Evolutionary conservation across 2,888 invertebrate genomes (phyloP).

Genomic region (Coenonympha arcania): DNA sequence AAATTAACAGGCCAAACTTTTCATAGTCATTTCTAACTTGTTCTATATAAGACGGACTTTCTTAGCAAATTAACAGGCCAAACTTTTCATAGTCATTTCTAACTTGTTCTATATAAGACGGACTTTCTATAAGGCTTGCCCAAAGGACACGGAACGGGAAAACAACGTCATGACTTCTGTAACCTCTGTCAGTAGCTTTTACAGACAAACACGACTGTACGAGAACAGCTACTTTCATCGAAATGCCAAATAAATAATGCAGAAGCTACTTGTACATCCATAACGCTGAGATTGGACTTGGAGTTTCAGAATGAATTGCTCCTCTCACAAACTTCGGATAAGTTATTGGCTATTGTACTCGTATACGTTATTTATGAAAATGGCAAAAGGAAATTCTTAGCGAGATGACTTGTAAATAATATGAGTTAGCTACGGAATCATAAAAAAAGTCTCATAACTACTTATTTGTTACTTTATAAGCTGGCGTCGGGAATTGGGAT

Average conservation of each 20-base stretch:
- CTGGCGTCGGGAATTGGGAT: too few relatives aligned
- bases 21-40: background rate
- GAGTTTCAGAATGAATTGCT: slow-evolving; percentile 1
- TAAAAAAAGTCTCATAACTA: too few relatives aligned
- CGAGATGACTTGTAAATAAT: background rate
- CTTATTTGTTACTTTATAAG: too few relatives aligned
- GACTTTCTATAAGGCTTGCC: background rate
- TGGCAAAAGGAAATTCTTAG: background rate
- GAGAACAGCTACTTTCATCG: background rate
- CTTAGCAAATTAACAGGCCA: background rate
- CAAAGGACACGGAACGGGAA: slow-evolving; percentile 1
- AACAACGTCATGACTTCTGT: background rate
- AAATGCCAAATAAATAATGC: slow-evolving; percentile 7
- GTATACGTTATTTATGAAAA: background rate
- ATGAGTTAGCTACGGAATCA: background rate
- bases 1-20: background rate
- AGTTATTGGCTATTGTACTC: background rate
- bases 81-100: background rate
- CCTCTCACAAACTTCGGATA: slow-evolving; percentile 1
- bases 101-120: background rate
- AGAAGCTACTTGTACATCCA: background rate
- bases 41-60: background rate
- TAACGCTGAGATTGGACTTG: background rate
- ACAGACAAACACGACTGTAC: background rate
- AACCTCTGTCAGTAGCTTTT: too few relatives aligned